These are phyloP conservation scores for Pogonus chalceus DNA, from an alignment of 1,140 invertebrate species.

Conservation along the genomic window DNA sequence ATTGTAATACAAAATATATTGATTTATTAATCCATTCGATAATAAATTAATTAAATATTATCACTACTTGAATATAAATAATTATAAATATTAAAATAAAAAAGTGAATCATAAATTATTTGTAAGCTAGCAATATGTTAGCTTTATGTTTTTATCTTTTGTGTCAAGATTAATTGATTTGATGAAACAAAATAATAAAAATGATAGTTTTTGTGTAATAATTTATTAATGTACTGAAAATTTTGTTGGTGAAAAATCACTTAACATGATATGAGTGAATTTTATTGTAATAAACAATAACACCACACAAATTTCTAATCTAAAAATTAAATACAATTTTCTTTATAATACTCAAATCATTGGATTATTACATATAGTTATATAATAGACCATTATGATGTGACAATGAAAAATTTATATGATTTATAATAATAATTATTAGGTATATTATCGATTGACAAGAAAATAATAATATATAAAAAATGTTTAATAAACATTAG, in stretches of 20 bases:
- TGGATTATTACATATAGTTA: not conserved
- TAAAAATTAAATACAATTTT: too few species aligned
- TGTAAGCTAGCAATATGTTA: slow-evolving; percentile 2
- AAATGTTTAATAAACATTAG: slow-evolving; percentile 2
- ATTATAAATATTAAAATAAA: too few species aligned
- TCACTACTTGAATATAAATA: too few species aligned
- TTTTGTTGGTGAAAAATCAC: not conserved
- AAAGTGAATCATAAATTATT: too few species aligned
- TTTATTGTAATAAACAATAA: not conserved
- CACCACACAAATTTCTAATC: not conserved
- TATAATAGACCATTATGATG: not conserved
- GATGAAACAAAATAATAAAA: too few species aligned
- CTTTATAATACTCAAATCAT: not conserved
- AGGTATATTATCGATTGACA: not conserved
- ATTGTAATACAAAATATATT: too few species aligned
- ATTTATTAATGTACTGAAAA: too few species aligned
- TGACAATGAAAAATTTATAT: not conserved
- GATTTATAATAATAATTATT: not conserved
- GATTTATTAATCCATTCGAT: too few species aligned
- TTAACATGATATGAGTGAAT: not conserved
- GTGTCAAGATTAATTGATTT: too few species aligned
- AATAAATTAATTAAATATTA: too few species aligned
- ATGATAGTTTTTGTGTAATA: too few species aligned
- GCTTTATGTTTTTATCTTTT: too few species aligned
- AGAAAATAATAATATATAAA: not conserved